These are phyloP conservation scores for Argopecten irradians DNA, from an alignment of 1,140 invertebrate species.

Conservation along the genomic window DNA sequence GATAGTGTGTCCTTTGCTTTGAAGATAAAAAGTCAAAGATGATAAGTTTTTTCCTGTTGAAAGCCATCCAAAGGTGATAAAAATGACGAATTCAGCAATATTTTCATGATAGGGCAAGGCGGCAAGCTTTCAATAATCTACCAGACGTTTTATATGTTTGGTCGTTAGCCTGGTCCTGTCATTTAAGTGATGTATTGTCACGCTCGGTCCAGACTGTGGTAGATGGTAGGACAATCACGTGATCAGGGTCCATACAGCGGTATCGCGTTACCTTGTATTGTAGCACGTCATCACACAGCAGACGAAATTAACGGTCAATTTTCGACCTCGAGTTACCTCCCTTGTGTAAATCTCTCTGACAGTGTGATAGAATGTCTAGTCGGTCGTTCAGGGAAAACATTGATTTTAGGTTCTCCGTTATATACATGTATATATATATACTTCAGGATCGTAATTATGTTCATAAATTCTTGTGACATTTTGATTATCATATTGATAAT, in stretches of 20 bases:
- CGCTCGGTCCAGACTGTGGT: not conserved
- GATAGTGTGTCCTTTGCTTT: too few species aligned
- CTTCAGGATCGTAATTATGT: too few species aligned
- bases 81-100: not conserved
- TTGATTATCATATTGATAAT: too few species aligned
- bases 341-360: not conserved
- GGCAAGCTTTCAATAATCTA: not conserved
- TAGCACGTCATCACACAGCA: not conserved
- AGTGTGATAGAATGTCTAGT: not conserved
- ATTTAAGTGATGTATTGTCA: not conserved
- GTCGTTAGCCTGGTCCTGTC: not conserved
- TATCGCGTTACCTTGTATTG: not conserved
- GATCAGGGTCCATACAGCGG: not conserved
- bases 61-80: too few species aligned
- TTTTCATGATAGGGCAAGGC: not conserved
- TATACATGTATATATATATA: too few species aligned
- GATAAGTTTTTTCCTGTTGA: too few species aligned
- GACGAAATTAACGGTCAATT: not conserved
- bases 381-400: not conserved
- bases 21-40: too few species aligned
- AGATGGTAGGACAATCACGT: not conserved
- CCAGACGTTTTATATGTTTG: not conserved
- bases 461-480: too few species aligned
- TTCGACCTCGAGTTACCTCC: not conserved
- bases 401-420: too few species aligned